Conservation (phyloP, 1,140 invertebrate species). For the Camponotus floridanus region DNA sequence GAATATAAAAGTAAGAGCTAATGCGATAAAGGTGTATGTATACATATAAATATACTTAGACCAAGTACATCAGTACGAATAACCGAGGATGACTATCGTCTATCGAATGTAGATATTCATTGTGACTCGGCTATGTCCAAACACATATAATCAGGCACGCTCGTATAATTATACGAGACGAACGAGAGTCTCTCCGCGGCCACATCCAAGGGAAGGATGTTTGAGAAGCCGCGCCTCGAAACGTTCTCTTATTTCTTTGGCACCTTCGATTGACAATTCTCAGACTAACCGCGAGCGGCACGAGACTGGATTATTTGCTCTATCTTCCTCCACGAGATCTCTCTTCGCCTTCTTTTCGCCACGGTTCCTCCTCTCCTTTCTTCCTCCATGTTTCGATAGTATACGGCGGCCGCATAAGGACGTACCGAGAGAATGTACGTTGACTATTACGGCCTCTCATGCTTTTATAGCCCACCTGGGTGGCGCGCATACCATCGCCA, state of each 20-base stretch:
- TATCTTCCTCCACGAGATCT: slow-evolving; percentile 52
- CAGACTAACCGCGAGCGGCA: slow-evolving; percentile 71
- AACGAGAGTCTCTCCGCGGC: slow-evolving; percentile 66
- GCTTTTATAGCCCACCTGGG: slow-evolving; percentile 76
- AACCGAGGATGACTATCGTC: slow-evolving; percentile 12
- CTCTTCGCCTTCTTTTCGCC: slow-evolving; percentile 47
- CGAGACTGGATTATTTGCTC: slow-evolving; percentile 66
- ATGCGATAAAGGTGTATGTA: slow-evolving; percentile 28
- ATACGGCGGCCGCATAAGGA: slow-evolving; percentile 23
- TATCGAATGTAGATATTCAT: slow-evolving; percentile 28
- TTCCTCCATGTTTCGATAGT: background rate
- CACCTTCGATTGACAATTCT: slow-evolving; percentile 85
- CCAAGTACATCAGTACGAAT: slow-evolving; percentile 22
- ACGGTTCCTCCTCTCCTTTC: background rate
- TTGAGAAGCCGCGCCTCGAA: slow-evolving; percentile 82
- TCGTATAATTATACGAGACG: slow-evolving; percentile 42
- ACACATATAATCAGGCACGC: slow-evolving; percentile 26
- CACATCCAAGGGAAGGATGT: slow-evolving; percentile 82
- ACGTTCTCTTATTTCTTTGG: slow-evolving; percentile 79
- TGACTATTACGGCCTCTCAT: slow-evolving; percentile 65
- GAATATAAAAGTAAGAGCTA: slow-evolving; percentile 12
- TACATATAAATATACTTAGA: background rate
- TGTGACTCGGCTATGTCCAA: slow-evolving; percentile 23
- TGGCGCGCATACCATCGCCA: slow-evolving; percentile 77
- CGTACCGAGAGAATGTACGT: slow-evolving; percentile 62